Evolutionary conservation across 2,113 vertebrate species (phyloP), one percentile per base, ranked within the genome.

Genomic region (Hypomesus transpacificus): DNA sequence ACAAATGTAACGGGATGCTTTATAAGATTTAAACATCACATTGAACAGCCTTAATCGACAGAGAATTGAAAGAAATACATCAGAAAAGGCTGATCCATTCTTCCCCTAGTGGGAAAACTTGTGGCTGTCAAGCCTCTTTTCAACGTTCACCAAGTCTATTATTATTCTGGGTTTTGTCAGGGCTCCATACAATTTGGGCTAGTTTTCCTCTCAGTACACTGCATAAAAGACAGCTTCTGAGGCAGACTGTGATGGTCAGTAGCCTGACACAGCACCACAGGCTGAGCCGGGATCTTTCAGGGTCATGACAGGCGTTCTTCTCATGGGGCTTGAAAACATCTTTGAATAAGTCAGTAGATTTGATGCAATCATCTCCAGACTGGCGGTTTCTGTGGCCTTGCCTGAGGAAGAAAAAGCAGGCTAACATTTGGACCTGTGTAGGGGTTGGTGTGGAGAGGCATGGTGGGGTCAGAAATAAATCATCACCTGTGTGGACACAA

Each of bases 361-460:
- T 13, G 13, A 26, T 31, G 53, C 67, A 31, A n/a, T 56, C 24
- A 31, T 53, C 53, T 57, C 66, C 9, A 26, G 26, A 68, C 22
- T 4, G 9, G 52, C 22, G 31, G 20, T 57, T 68, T 57, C 65
- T 13, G 20, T 66, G 14, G 65, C 13, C n/a, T 16, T 24, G 18
- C 21, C 65, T 17, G 20, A 59, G 65, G 20, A 14, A 46, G 56
- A 66, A 66, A 68, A 14, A 26, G 65, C 5, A 66, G 56, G 62
- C 11, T 17, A 59, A 71, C 68, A 69, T 67, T 61, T 70, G 66
- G 60, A 14, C 5, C 28, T 14, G 59, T 46, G 54, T 67, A 75
- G 66, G 63, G 31, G 54, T 67, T 71, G 63, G 63, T 73, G 77
- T 22, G 28, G 13, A 62, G 70, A 75, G 74, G 66, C 76, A 61